Evolutionary conservation across 2,888 invertebrate genomes (phyloP), one percentile per base, ranked within the genome.

Genomic region (Polydesmus complanatus): DNA sequence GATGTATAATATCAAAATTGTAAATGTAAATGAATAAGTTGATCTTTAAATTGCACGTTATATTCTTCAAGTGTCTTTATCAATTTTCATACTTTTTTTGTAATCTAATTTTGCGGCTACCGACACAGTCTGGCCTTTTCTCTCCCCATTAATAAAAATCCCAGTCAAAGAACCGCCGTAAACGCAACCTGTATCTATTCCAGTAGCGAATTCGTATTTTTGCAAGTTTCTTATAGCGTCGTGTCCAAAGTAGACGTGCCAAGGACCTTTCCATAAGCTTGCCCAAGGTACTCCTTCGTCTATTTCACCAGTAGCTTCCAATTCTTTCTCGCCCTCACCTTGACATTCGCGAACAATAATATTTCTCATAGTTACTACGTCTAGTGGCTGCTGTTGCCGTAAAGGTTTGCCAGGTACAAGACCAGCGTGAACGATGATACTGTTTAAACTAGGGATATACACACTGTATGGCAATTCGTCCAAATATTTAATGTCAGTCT

Each of bases 191-290:
- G 74, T 73, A 63, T 74, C 74, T n/a, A 74, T 64, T 8, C 74
- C 74, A 1, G 74, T 74, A 11, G 73, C 71, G 63, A 65, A 67
- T 8, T 65, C 62, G 58, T 65, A 66, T 19, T 58, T 27, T 65
- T 73, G 73, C 18, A 73, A 64, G 27, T 65, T 64, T 26, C 73
- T 58, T n/a, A 65, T 64, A 1, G 74, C 73, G 67, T 73, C 73
- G 58, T 74, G 74, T 27, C 74, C 74, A 63, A 72, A 74, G 64
- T 73, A 74, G 8, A 74, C 70, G 65, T 74, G 73, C 54, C 70
- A 64, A 2, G 73, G 73, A 1, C 74, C 74, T 2, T 58, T 58
- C 74, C 73, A 74, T 14, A 67, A 23, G 1, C 68, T 63, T 3
- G 69, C 69, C 74, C 74, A 74, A 1, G 70, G 66, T 11, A 67